Evolutionary conservation across 2,888 invertebrate species (phyloP), one percentile per base, ranked within the genome.

Genomic region (Andrena hattorfiana): DNA sequence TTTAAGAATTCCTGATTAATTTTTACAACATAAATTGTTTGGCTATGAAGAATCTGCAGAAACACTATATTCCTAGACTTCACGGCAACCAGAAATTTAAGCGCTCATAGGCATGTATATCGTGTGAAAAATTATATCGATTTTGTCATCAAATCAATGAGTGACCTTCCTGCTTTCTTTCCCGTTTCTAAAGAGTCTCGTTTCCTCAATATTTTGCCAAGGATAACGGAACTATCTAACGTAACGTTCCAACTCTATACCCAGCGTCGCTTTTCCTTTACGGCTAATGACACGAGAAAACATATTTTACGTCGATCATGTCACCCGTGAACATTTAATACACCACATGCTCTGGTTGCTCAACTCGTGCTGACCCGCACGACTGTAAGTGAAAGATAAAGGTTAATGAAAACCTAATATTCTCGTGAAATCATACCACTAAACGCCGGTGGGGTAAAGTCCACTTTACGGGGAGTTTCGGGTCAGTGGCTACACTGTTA

Each of bases 221-320:
- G 20, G 6, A 63, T 64, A 51, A 32, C 73, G 79, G 68, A 69
- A 66, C 51, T 66, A 51, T 77, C 35, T 30, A 2, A 20, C 59
- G 42, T 51, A 42, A 59, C 54, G 8, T 6, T 16, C 26, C 54
- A 23, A 30, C 54, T 35, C 13, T 30, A 49, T 32, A 10, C 23
- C 10, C 20, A 62, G 60, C 13, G 56, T 28, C 30, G 54, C 67
- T 35, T 62, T 59, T 75, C 56, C 13, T 56, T 28, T 59, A 7
- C 54, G 20, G 20, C 75, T 86, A 86, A 82, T 82, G 82, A 74
- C 56, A 83, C 87, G 87, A 77, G 81, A 76, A 84, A 73, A 59
- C 48, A 74, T 77, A 81, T 74, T 86, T 74, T 59, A 83, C 72
- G 54, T 16, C 35, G 66, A 63, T 79, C 54, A 20, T 32, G 30